Evolutionary conservation across 1,140 invertebrate species (phyloP), one percentile per base, ranked within the genome.

Genomic region (Scaptomyza hsui): DNA sequence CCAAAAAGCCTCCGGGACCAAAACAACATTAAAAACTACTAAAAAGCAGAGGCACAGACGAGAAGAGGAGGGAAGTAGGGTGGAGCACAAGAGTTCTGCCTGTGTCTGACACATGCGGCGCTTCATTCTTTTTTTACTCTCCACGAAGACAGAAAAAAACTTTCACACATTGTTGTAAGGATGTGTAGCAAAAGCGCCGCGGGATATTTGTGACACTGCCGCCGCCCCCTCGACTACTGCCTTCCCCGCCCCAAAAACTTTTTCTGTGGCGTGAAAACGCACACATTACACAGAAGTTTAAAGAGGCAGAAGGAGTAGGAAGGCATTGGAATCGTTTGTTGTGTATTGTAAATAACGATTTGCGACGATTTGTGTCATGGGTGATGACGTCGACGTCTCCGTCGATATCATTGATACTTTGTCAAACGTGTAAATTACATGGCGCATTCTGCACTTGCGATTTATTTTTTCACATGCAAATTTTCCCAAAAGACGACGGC

Each of bases 21-120:
- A 82, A 88, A 82, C 72, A 88, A 78, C 82, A 88, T 82, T 88
- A 88, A 88, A 88, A 88, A 88, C 82, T 88, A 88, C 82, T 88
- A 88, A 88, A 88, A 62, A 70, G 57, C 6, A 56, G 41, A 62
- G 47, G 65, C 52, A 52, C 47, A 67, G 53, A 12, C 47, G 26
- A 9, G 6, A 1, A 59, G 9, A 53, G 18, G 19, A n/a, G n/a
- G n/a, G n/a, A n/a, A n/a, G n/a, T n/a, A n/a, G n/a, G n/a, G n/a
- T n/a, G n/a, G 19, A 49, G 48, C 29, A n/a, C 32, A 49, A 3
- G 19, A 53, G 39, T 41, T 53, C 48, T 45, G 61, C 74, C 81
- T 86, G 81, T 88, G 70, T 72, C 78, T 86, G 81, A 89, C 82
- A 88, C 82, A 89, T 89, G 83, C 75, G 78, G 82, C 53, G 83